Evolutionary conservation across 2,113 vertebrate genomes (phyloP), one percentile per base, ranked within the genome.

Genomic region (Proteles cristata): DNA sequence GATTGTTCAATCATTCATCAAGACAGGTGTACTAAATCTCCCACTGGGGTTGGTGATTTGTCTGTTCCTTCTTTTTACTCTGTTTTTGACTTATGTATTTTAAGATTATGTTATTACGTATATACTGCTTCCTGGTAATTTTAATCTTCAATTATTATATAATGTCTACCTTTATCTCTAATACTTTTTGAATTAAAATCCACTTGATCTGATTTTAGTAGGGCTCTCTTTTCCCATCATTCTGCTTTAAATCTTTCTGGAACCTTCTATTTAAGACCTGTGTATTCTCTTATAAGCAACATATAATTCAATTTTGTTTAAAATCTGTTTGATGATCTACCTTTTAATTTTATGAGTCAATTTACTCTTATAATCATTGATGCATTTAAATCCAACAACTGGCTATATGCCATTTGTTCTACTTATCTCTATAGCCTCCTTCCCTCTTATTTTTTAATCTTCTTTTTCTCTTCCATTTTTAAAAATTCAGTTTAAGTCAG

Each of bases 131-230:
- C 31, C 53, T 81, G 61, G 31, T 83, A 80, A 68, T 14, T 17
- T 94, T 61, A 94, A 50, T 84, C 65, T 93, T 86, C 71, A 90
- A 39, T 66, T 87, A 80, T 69, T 87, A 80, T 50, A 26, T 86
- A 85, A 71, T 86, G 6, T 48, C 55, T 63, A 31, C 94, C 12
- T 90, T 87, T 79, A 79, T 69, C 84, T 74, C 65, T 58, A 35
- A 68, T 79, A 69, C 11, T 88, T 96, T 81, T 33, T 48, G 26
- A 35, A 93, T 87, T 96, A 71, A 71, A 94, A 76, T 90, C 73
- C 48, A 92, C 16, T 39, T 90, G 68, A 89, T 83, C 50, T 94
- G 85, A 94, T 33, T 91, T 93, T 68, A 93, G 43, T 31, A 25
- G 10, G 50, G 12, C 11, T 90, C 69, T 45, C 55, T 88, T 95